Conservation (phyloP, 2,797 vertebrate genomes). For the Carduelis carduelis region DNA sequence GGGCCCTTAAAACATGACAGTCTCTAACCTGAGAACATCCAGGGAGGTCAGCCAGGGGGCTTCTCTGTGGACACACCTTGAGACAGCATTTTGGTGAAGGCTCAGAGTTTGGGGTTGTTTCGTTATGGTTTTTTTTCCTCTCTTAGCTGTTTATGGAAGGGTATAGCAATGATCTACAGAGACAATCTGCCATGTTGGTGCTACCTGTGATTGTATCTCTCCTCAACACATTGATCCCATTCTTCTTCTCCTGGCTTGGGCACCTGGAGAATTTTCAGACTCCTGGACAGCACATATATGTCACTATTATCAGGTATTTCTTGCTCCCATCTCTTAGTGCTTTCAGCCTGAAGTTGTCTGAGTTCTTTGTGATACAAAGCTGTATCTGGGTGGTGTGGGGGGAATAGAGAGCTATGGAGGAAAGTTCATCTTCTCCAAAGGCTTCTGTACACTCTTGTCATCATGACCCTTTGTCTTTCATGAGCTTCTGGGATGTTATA, state of each 20-base stretch:
- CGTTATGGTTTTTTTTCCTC: background rate
- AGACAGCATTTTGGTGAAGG: background rate
- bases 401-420: background rate
- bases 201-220: slow-evolving; percentile 85
- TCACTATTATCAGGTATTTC: slow-evolving; percentile 83
- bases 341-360: background rate
- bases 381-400: background rate
- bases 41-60: background rate
- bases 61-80: background rate
- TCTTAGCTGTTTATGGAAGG: slow-evolving; percentile 46
- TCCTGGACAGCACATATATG: slow-evolving; percentile 82
- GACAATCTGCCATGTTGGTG: slow-evolving; percentile 82
- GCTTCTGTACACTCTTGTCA: background rate
- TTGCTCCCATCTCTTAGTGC: background rate
- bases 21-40: background rate
- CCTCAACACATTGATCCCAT: slow-evolving; percentile 85
- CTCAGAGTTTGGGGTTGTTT: background rate
- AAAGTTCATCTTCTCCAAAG: background rate
- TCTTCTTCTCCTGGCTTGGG: slow-evolving; percentile 86
- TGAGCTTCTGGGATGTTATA: background rate
- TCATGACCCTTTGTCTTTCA: background rate
- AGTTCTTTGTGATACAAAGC: background rate
- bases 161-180: slow-evolving; percentile 6
- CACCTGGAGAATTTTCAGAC: slow-evolving; percentile 84
- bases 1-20: background rate